Percentiles rank a stretch among this genome's conserved stretches.
phyloP scores from a whole-genome alignment of 2,888 invertebrate species.

The Polyploca ridens region DNA sequence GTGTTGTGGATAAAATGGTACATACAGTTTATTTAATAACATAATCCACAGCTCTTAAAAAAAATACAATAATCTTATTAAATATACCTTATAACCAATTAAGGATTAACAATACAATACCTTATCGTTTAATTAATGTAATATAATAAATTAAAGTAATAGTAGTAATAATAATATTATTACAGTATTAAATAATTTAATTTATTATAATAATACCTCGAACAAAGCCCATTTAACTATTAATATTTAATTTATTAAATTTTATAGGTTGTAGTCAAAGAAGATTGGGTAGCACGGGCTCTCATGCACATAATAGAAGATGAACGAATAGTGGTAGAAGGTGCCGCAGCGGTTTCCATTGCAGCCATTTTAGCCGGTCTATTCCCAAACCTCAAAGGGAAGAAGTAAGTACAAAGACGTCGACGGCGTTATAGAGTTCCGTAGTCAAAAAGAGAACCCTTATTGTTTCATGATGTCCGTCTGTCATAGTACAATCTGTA shows the following conservation, averaged over 20 bases:
- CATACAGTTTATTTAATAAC: too few relatives aligned
- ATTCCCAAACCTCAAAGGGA: constrained; percentile 92
- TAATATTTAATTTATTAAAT: constrained; percentile 14
- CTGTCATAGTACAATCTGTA: constrained; percentile 9
- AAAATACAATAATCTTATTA: too few relatives aligned
- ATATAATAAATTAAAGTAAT: too few relatives aligned
- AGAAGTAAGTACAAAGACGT: constrained; percentile 87
- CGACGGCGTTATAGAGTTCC: not conserved
- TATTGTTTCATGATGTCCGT: constrained; percentile 3
- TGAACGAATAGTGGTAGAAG: constrained; percentile 95
- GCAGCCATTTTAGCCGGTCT: constrained; percentile 92
- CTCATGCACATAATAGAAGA: constrained; percentile 91
- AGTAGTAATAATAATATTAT: too few relatives aligned
- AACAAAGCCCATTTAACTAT: constrained; percentile 32
- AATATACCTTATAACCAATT: too few relatives aligned
- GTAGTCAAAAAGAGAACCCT: not conserved
- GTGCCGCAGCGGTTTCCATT: constrained; percentile 92
- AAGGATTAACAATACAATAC: too few relatives aligned
- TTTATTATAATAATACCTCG: too few relatives aligned
- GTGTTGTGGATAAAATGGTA: constrained; percentile 74
- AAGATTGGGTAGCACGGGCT: constrained; percentile 93
- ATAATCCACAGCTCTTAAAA: too few relatives aligned
- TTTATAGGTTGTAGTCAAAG: constrained; percentile 89
- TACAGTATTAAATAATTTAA: too few relatives aligned
- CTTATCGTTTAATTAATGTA: too few relatives aligned